phyloP scores from a whole-genome alignment of 2,888 invertebrate genomes.

The Conchocele bisecta region DNA sequence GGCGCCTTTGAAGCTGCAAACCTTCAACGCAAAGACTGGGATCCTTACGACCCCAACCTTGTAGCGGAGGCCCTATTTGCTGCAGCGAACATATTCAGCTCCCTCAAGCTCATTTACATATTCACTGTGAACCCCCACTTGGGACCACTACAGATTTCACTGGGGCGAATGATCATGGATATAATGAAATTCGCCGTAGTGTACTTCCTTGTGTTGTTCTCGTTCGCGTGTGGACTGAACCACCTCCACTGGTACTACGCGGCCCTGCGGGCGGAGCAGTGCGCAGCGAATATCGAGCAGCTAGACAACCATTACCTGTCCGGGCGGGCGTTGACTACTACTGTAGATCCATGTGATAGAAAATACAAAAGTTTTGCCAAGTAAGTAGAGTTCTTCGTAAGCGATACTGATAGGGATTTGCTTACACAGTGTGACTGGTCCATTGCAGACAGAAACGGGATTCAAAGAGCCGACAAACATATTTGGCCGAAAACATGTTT shows the following conservation, averaged over 20 bases:
- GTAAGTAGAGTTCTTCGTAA: no score
- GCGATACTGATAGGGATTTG: no score
- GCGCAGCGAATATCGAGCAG: constrained; percentile 51
- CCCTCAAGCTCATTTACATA: constrained; percentile 94
- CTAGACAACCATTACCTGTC: constrained; percentile 9
- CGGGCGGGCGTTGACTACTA: constrained; percentile 27
- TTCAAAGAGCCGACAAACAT: no score
- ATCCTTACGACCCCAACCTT: constrained; percentile 99
- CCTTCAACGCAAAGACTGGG: constrained; percentile 92
- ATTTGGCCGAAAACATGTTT: no score
- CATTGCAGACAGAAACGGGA: no score
- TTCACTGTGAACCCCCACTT: constrained; percentile 97
- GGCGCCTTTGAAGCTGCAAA: constrained; percentile 58
- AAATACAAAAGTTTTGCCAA: constrained; percentile 82
- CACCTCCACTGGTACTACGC: constrained; percentile 93
- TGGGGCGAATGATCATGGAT: constrained; percentile 90
- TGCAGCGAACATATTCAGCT: constrained; percentile 98
- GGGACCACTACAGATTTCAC: constrained; percentile 95
- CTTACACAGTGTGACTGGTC: no score
- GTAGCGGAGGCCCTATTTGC: constrained; percentile 92
- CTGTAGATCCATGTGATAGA: constrained; percentile 79
- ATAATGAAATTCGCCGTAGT: constrained; percentile 97
- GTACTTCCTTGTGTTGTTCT: constrained; percentile 90
- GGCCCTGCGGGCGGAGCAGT: constrained; percentile 68
- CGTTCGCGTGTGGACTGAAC: constrained; percentile 95